A percentile compares a stretch with the other conserved stretches of the same genome.
Conservation (phyloP, 2,113 vertebrate species). For the Xyliphius kryptos region DNA sequence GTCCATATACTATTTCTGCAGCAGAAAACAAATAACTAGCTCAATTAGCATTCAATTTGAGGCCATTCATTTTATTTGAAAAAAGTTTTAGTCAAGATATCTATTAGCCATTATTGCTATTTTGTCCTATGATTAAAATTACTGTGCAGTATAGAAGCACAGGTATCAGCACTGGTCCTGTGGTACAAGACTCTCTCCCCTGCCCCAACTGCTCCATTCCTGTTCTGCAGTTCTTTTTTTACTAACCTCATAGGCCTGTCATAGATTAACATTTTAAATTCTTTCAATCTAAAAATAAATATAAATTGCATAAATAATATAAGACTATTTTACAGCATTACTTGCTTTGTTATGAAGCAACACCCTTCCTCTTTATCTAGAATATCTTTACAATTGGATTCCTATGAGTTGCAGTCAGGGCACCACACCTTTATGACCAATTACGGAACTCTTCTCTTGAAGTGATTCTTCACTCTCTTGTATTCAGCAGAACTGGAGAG, state of each 20-base stretch:
- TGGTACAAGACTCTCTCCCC: constrained; percentile 54
- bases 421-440: constrained; percentile 46
- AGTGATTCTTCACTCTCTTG: constrained; percentile 35
- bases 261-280: constrained; percentile 53
- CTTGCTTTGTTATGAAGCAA: too few relatives aligned
- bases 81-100: neutral
- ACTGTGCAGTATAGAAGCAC: constrained; percentile 43
- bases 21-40: neutral
- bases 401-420: too few relatives aligned
- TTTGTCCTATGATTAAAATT: constrained; percentile 56
- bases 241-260: constrained; percentile 41
- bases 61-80: too few relatives aligned
- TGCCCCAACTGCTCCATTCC: constrained; percentile 42
- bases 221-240: constrained; percentile 42
- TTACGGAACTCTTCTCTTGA: constrained; percentile 36
- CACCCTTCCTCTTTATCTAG: too few relatives aligned
- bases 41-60: neutral
- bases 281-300: constrained; percentile 52
- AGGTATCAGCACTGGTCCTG: constrained; percentile 41
- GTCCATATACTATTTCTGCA: constrained; percentile 42
- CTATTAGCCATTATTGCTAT: constrained; percentile 47
- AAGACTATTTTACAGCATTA: too few relatives aligned
- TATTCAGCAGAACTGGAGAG: constrained; percentile 45
- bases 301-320: too few relatives aligned
- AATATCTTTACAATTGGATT: too few relatives aligned